Evolutionary conservation across 2,113 vertebrate species (phyloP).

Genomic region (Otocyon megalotis): DNA sequence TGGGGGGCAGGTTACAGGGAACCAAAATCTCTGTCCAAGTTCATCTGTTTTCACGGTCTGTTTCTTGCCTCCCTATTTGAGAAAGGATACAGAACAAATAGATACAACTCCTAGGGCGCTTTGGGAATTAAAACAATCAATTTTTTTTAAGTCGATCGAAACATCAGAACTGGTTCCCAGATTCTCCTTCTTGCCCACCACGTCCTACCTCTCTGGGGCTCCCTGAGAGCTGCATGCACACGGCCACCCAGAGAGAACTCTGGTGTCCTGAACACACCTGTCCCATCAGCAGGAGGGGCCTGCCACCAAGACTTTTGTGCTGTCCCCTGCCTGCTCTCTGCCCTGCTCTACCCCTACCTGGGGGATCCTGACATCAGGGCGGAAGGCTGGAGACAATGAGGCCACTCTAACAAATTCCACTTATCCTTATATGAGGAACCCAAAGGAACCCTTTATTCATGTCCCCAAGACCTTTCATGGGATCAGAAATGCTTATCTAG

Average conservation of each 20-base stretch:
- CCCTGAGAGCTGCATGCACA: not conserved
- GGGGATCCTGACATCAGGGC: not conserved
- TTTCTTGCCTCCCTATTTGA: not conserved
- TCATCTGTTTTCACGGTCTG: not conserved
- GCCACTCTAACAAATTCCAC: not conserved
- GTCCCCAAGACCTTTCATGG: not conserved
- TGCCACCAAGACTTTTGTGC: not conserved
- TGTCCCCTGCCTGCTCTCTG: not conserved
- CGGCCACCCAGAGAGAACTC: not conserved
- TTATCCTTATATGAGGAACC: not conserved
- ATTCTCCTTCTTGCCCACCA: not conserved
- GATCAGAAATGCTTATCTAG: not conserved
- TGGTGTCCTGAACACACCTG: not conserved
- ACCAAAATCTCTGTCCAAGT: not conserved
- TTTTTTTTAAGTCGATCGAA: not conserved
- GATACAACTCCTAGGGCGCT: not conserved
- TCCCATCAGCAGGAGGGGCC: not conserved
- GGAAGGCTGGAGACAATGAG: not conserved
- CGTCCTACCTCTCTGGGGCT: rapidly evolving
- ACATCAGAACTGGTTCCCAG: not conserved
- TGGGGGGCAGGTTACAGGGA: not conserved
- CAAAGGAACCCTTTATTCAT: not conserved
- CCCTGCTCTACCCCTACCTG: not conserved
- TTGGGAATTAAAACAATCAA: not conserved
- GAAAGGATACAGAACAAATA: conserved; percentile 7